Evolutionary conservation across 2,797 vertebrate genomes (phyloP), one percentile per base, ranked within the genome.

Genomic region (Lates japonicus): DNA sequence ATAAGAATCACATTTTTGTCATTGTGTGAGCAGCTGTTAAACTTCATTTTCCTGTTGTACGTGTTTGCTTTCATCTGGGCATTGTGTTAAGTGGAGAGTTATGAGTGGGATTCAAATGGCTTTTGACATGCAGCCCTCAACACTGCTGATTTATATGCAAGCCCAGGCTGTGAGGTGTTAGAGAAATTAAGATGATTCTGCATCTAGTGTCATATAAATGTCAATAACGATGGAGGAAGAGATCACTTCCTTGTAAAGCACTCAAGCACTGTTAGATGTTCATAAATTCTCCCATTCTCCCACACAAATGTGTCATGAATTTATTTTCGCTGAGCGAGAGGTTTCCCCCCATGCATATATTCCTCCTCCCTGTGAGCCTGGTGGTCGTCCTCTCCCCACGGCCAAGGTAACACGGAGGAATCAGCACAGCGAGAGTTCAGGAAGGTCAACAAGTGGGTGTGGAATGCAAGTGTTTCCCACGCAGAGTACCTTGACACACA

Each of bases 361-460:
- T 83, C 67, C 59, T 79, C 71, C 81, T 81, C 78, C 67, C 39
- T 39, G 74, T 78, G 82, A 90, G 84, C 67, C 79, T n/a, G 13
- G 63, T 70, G 84, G 82, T 91, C 87, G 35, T 93, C 90, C 80
- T 85, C 73, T 91, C 89, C 77, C 82, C 84, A 87, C 39, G 52
- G 78, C 89, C 83, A 83, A 89, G 85, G 86, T 85, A 80, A 77
- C 83, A 3, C 46, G 0, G 77, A 92, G 74, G 80, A 89, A 74
- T 88, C 76, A 54, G 80, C 77, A 52, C 60, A 54, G 54, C 33
- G 76, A 85, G 81, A 84, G 93, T 90, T 95, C 90, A 83, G 29
- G 33, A 51, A 86, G 93, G 94, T 93, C 93, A 91, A 76, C 91
- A 92, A 90, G 88, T 91, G 91, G 90, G 89, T 92, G 93, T 88